Conservation (phyloP, 2,797 vertebrate genomes). For the Argentina silus region DNA sequence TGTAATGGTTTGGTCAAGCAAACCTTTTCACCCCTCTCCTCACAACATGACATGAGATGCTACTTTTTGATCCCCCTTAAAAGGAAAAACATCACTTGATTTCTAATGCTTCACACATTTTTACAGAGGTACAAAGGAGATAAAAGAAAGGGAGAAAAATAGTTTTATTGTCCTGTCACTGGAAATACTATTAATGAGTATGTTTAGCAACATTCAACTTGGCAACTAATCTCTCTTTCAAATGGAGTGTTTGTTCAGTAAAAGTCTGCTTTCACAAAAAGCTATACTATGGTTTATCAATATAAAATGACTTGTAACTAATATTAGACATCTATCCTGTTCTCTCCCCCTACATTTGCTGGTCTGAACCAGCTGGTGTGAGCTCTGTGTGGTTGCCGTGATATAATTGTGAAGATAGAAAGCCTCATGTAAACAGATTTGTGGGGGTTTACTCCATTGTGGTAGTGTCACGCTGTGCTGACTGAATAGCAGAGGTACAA, state of each 20-base stretch:
- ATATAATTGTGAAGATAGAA: slow-evolving; percentile 56
- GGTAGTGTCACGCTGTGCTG: slow-evolving; percentile 60
- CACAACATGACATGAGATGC: neutral
- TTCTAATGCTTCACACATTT: neutral
- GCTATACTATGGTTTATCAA: neutral
- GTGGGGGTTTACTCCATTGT: slow-evolving; percentile 65
- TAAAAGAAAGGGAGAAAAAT: neutral
- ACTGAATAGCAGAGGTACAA: slow-evolving; percentile 66
- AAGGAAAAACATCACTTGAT: neutral
- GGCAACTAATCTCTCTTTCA: neutral
- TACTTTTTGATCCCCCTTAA: neutral
- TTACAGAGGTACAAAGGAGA: neutral
- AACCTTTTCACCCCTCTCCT: no score
- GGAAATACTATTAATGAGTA: neutral
- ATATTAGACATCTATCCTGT: neutral
- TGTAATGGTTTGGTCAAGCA: neutral
- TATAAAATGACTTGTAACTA: neutral
- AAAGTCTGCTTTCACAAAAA: neutral
- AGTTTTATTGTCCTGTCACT: neutral
- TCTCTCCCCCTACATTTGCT: slow-evolving; percentile 14
- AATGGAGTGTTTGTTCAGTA: neutral
- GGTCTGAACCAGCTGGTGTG: slow-evolving; percentile 37
- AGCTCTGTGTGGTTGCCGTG: slow-evolving; percentile 37
- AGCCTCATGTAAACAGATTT: slow-evolving; percentile 68
- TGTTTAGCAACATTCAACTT: neutral